phyloP scores from a whole-genome alignment of 2,797 vertebrate species.

The Myotis pilosus region DNA sequence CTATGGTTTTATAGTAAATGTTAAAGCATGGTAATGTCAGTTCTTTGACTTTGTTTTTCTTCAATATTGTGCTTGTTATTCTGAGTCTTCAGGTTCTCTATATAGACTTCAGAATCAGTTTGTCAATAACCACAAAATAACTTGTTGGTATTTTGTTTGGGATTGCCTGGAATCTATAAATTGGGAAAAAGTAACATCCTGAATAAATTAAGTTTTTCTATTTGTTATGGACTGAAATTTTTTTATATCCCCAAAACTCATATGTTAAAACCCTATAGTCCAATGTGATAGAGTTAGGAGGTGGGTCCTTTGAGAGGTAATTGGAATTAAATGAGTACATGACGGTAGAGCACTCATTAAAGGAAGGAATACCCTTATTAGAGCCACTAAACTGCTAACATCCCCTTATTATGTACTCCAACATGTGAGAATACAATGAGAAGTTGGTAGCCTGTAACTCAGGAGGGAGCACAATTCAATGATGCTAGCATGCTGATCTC shows the following conservation, averaged over 20 bases:
- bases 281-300: background rate
- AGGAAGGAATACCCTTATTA: background rate
- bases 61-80: background rate
- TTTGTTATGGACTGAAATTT: background rate
- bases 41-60: background rate
- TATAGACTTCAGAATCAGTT: background rate
- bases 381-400: background rate
- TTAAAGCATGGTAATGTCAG: background rate
- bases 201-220: background rate
- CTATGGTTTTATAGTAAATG: background rate
- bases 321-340: background rate
- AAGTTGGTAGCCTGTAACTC: background rate
- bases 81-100: background rate
- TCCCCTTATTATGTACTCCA: background rate
- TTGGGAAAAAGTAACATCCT: background rate
- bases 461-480: background rate
- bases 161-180: background rate
- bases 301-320: background rate
- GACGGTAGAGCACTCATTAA: background rate
- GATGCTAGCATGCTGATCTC: background rate
- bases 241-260: background rate
- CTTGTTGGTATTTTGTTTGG: background rate
- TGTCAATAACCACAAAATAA: background rate
- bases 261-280: background rate
- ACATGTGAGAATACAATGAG: background rate